Evolutionary conservation across 2,113 vertebrate species (phyloP).

Genomic region (Calidris pugnax): DNA sequence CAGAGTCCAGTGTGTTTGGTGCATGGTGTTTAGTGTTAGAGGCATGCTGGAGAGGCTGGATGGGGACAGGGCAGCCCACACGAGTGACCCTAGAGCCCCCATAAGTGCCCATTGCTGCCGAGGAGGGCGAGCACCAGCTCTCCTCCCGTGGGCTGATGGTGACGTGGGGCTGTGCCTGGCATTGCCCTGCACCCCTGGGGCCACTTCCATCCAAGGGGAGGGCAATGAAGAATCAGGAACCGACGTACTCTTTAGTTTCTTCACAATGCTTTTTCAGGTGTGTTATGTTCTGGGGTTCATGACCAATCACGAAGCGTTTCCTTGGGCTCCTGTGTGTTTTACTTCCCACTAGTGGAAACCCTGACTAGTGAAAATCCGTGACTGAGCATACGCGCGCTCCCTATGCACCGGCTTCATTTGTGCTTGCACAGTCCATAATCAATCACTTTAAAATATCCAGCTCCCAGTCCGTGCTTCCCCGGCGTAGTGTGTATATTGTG

Average conservation of each 20-base stretch:
- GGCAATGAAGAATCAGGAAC: not conserved
- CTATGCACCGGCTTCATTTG: slow-evolving; percentile 15
- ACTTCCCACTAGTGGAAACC: not conserved
- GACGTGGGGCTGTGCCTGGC: not conserved
- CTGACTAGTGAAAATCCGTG: not conserved
- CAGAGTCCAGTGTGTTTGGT: accelerated
- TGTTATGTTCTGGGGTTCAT: not conserved
- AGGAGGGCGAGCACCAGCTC: accelerated
- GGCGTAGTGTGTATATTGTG: not conserved
- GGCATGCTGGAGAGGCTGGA: not conserved
- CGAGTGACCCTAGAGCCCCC: not conserved
- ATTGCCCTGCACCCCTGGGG: not conserved
- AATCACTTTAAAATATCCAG: slow-evolving; percentile 13
- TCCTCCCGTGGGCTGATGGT: not conserved
- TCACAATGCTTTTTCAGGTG: not conserved
- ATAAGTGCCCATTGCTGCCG: accelerated
- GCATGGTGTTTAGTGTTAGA: not conserved
- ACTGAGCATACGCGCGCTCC: not conserved
- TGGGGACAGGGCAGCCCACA: accelerated
- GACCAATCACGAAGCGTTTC: not conserved
- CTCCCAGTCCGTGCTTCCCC: not conserved
- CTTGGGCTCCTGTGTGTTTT: not conserved
- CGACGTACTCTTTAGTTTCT: not conserved
- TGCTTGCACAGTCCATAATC: slow-evolving; percentile 2
- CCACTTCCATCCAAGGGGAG: not conserved